phyloP scores from a whole-genome alignment of 2,113 vertebrate species.

The Perca flavescens region DNA sequence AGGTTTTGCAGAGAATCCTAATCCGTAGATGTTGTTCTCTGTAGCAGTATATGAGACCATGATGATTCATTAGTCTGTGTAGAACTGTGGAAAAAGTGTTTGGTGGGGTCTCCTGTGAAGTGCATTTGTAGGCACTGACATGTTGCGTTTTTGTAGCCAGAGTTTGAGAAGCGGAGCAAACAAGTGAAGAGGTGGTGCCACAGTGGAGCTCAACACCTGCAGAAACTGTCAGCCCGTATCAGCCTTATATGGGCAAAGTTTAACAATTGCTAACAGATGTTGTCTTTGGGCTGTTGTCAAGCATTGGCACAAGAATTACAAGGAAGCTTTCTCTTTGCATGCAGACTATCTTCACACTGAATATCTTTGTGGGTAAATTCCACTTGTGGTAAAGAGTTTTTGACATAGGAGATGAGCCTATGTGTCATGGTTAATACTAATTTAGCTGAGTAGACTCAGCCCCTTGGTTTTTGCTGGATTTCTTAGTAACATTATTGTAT shows the following conservation, averaged over 20 bases:
- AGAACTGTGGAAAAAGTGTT: background rate
- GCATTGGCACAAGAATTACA: background rate
- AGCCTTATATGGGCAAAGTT: constrained; percentile 26
- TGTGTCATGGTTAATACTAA: background rate
- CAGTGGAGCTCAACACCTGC: constrained; percentile 29
- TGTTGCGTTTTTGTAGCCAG: constrained; percentile 7
- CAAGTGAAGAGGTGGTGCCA: background rate
- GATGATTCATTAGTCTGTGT: background rate
- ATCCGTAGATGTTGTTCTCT: constrained; percentile 5
- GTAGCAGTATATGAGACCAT: background rate
- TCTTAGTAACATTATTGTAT: background rate
- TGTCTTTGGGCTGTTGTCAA: constrained; percentile 1
- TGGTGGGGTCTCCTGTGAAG: background rate
- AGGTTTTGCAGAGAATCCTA: constrained; percentile 4
- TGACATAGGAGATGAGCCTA: background rate
- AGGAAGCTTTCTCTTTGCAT: background rate
- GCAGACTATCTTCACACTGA: background rate
- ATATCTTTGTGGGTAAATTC: background rate
- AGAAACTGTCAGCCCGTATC: constrained; percentile 15
- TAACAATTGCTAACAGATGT: background rate
- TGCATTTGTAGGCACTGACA: constrained; percentile 6
- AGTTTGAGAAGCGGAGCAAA: constrained; percentile 20
- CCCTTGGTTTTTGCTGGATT: background rate
- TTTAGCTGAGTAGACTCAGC: background rate
- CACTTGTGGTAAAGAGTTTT: background rate